Evolutionary conservation across 2,797 vertebrate genomes (phyloP).

Genomic region (Pseudopleuronectes americanus): DNA sequence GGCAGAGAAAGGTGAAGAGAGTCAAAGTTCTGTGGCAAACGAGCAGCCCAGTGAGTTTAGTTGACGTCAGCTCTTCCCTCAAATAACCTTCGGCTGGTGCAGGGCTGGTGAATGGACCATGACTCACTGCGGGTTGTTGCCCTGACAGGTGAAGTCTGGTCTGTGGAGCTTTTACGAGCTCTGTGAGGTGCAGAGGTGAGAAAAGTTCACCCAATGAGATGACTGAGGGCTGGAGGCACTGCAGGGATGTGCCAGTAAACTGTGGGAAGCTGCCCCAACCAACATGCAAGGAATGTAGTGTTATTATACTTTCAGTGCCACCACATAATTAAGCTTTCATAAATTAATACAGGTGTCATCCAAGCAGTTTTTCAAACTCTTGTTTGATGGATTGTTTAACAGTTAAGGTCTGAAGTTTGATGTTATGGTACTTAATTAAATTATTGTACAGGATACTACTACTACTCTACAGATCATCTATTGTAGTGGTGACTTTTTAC

Average conservation of each 20-base stretch:
- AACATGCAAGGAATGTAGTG: not conserved
- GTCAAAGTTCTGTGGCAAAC: not conserved
- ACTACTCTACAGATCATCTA: no score
- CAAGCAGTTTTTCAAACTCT: no score
- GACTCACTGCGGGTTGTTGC: conserved; percentile 61
- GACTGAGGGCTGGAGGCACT: conserved; percentile 12
- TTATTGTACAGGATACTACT: no score
- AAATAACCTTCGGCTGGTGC: conserved; percentile 60
- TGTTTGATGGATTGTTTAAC: no score
- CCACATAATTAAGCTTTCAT: no score
- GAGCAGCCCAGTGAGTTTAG: not conserved
- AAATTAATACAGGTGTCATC: no score
- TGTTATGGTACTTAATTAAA: no score
- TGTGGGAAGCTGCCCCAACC: no score
- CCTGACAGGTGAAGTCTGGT: conserved; percentile 71
- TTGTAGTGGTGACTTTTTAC: no score
- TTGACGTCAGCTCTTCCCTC: conserved; percentile 61
- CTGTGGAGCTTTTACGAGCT: conserved; percentile 38
- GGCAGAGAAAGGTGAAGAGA: not conserved
- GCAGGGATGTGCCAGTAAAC: conserved; percentile 8
- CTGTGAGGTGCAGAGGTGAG: conserved; percentile 41
- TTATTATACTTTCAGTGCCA: not conserved
- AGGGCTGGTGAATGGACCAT: conserved; percentile 50
- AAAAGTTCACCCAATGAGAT: conserved; percentile 33
- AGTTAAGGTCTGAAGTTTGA: no score